These are phyloP conservation scores for Cynocephalus volans DNA, from an alignment of 2,113 vertebrate species.

Conservation along the genomic window DNA sequence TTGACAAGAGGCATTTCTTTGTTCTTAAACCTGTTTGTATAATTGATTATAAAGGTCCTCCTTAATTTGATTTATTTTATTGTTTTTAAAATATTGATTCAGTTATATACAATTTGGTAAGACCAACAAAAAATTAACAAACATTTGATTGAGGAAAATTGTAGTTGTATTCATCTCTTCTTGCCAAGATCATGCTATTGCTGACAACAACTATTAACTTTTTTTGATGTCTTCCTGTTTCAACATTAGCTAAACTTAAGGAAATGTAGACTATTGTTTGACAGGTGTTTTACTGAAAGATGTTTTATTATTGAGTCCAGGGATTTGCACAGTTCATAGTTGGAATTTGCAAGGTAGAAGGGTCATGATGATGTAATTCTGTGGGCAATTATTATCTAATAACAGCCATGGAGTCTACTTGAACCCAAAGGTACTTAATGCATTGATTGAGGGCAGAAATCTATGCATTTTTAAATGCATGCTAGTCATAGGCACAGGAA, in stretches of 20 bases:
- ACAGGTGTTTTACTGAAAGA: constrained; percentile 1
- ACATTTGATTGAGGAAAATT: constrained; percentile 42
- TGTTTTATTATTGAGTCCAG: not conserved
- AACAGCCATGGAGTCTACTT: not conserved
- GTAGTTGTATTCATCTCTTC: constrained; percentile 4
- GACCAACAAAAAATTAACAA: constrained; percentile 13
- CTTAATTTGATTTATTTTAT: constrained; percentile 69
- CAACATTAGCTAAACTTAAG: constrained; percentile 50
- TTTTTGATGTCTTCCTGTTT: constrained; percentile 44
- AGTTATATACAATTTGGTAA: constrained; percentile 54
- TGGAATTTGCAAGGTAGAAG: too few species aligned
- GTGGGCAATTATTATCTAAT: not conserved
- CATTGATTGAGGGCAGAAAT: not conserved
- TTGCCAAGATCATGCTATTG: not conserved
- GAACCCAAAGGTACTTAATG: not conserved
- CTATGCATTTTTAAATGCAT: not conserved
- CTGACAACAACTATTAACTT: constrained; percentile 15
- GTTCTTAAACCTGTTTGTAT: constrained; percentile 70
- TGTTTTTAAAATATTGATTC: constrained; percentile 65
- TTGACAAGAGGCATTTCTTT: constrained; percentile 76
- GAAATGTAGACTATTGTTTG: not conserved
- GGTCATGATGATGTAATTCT: too few species aligned
- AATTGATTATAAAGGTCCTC: constrained; percentile 69
- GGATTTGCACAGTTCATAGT: not conserved
- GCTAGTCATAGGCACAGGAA: not conserved